These are phyloP conservation scores for Luffia ferchaultella DNA, from an alignment of 2,888 invertebrate species.

Conservation along the genomic window DNA sequence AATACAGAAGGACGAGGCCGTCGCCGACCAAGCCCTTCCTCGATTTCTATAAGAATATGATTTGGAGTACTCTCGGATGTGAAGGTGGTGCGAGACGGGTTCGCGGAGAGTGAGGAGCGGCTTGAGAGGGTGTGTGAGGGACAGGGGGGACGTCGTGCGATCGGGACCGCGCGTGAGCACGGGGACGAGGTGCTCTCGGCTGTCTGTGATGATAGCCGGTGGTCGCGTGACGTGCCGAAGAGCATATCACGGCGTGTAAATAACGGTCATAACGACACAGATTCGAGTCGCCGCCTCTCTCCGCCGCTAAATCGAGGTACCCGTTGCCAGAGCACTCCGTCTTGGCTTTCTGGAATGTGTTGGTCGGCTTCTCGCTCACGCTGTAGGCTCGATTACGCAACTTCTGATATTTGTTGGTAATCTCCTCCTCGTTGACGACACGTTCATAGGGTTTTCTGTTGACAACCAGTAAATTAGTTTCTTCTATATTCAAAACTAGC, in stretches of 20 bases:
- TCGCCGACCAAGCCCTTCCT: constrained; percentile 26
- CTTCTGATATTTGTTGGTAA: constrained; percentile 45
- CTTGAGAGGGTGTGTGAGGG: constrained; percentile 22
- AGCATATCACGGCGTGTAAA: constrained; percentile 70
- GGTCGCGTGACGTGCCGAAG: constrained; percentile 54
- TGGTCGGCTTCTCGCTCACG: constrained; percentile 47
- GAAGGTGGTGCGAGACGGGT: constrained; percentile 22
- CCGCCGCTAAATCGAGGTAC: constrained; percentile 63
- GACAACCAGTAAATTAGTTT: no score
- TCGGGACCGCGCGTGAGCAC: constrained; percentile 33
- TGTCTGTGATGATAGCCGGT: constrained; percentile 56
- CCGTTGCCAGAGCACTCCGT: constrained; percentile 54
- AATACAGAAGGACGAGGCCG: constrained; percentile 28
- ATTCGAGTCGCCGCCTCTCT: constrained; percentile 63
- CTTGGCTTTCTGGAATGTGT: constrained; percentile 46
- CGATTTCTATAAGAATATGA: constrained; percentile 58
- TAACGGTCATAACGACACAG: constrained; percentile 67
- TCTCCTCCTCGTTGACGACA: constrained; percentile 44
- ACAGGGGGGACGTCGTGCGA: constrained; percentile 37
- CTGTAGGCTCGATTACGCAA: constrained; percentile 61
- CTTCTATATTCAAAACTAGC: neutral
- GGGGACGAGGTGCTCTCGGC: constrained; percentile 21
- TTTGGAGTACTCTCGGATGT: constrained; percentile 53
- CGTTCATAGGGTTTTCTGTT: constrained; percentile 67
- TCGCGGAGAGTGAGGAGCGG: constrained; percentile 51